Evolutionary conservation across 1,140 invertebrate genomes (phyloP).

Genomic region (Drosophila navojoa): DNA sequence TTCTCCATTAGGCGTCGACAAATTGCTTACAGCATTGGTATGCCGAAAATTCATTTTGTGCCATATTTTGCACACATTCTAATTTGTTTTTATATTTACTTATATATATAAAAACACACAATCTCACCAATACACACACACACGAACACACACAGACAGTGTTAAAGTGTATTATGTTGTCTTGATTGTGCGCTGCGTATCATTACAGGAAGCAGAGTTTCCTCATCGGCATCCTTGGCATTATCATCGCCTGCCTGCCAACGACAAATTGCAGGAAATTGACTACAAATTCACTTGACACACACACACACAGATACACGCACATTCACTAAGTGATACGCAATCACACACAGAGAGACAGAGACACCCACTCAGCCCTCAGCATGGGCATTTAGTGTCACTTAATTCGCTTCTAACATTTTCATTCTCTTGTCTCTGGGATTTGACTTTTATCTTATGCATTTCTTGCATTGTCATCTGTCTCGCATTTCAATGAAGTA

Average conservation of each 20-base stretch:
- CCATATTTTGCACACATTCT: conserved; percentile 69
- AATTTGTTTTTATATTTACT: conserved; percentile 77
- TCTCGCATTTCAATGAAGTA: conserved; percentile 59
- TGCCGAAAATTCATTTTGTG: conserved; percentile 44
- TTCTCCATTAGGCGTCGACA: conserved; percentile 55
- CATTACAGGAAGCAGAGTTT: conserved; percentile 63
- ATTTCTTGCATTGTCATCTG: conserved; percentile 46
- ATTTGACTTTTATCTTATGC: conserved; percentile 43
- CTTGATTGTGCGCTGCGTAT: conserved; percentile 72
- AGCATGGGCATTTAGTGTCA: conserved; percentile 17
- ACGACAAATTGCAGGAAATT: conserved; percentile 80
- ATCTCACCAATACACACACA: background rate
- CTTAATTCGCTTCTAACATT: conserved; percentile 34
- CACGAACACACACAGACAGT: background rate
- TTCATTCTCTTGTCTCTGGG: conserved; percentile 55
- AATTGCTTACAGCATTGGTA: conserved; percentile 53
- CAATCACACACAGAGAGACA: conserved; percentile 2
- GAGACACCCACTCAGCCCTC: conserved; percentile 14
- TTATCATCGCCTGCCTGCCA: conserved; percentile 40
- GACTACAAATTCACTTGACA: conserved; percentile 69
- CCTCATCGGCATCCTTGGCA: conserved; percentile 22
- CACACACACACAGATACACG: conserved; percentile 33
- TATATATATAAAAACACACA: conserved; percentile 1
- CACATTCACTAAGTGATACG: conserved; percentile 6
- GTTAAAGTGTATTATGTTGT: conserved; percentile 66